These are phyloP conservation scores for Marcusenius ussheri DNA, from an alignment of 2,113 vertebrate genomes.

Conservation along the genomic window DNA sequence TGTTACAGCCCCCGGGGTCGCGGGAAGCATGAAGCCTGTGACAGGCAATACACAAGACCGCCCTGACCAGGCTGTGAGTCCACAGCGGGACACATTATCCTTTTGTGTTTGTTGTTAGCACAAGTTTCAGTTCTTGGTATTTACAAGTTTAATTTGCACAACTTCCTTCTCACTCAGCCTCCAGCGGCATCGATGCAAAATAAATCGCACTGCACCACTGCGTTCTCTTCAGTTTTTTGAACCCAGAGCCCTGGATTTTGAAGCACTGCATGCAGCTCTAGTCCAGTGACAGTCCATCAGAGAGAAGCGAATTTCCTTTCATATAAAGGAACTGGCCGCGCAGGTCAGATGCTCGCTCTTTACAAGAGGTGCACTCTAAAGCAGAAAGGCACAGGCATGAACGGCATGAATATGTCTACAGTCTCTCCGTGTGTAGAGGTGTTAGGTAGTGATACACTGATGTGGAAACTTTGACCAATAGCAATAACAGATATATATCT, in stretches of 20 bases:
- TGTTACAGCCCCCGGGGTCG: not conserved
- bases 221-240: not conserved
- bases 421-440: not conserved
- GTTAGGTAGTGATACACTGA: not conserved
- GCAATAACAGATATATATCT: not conserved
- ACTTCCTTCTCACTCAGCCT: not conserved
- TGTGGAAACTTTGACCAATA: not conserved
- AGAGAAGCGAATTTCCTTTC: not conserved
- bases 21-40: not conserved
- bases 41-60: not conserved
- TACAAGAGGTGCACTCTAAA: not conserved
- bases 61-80: not conserved
- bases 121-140: constrained; percentile 3
- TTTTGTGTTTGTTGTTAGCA: not conserved
- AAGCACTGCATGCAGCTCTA: not conserved
- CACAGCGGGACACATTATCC: not conserved
- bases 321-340: not conserved
- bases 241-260: not conserved
- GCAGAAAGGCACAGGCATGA: not conserved
- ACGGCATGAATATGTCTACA: not conserved
- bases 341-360: not conserved
- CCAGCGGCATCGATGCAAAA: not conserved
- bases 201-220: not conserved
- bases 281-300: not conserved
- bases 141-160: not conserved